Evolutionary conservation across 2,797 vertebrate genomes (phyloP), one percentile per base, ranked within the genome.

Genomic region (Pangasius macronema): DNA sequence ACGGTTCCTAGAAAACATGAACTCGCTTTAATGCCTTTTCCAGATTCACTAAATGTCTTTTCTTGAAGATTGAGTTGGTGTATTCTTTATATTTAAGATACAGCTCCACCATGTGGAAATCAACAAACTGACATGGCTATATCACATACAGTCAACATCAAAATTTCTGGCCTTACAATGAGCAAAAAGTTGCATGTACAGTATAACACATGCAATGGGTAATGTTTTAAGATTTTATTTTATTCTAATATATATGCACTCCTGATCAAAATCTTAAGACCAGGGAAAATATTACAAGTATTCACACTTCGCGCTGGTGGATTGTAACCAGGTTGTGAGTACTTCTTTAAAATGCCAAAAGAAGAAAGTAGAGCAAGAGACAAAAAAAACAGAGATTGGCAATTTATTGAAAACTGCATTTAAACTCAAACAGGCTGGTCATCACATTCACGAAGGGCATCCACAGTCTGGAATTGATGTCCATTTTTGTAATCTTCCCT

Each of bases 41-140:
- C 46, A 53, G 27, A 53, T 0, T 53, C n/a, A 77, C 3, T 39
- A 30, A 65, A 42, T 30, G 13, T 3, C 10, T 61, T 18, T 81
- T 46, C 24, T n/a, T 61, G 6, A 42, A 82, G 13, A 81, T 16
- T 63, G 4, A 42, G 27, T 49, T 67, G 36, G 33, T 59, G 11
- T 30, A 8, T 59, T 81, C 39, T 49, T 16, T 30, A 30, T 53
- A 36, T 33, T 76, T 49, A 65, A 79, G 16, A 46, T 84, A 36
- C 51, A 84, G 86, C 82, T 33, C 73, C 82, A 79, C 75, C 82
- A n/a, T 70, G 86, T 87, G 86, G 82, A 61, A 30, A 49, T 84
- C 1, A 27, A 53, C 24, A 83, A 30, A 81, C 39, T 63, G 30
- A 11, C 81, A 82, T 49, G 42, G 4, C 8, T 65, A 65, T 57